Percentiles rank a stretch among this genome's conserved stretches.
These are phyloP conservation scores for Heliocidaris tuberculata DNA, from an alignment of 35 echinoderm and acorn worm genomes.

Conservation along the genomic window DNA sequence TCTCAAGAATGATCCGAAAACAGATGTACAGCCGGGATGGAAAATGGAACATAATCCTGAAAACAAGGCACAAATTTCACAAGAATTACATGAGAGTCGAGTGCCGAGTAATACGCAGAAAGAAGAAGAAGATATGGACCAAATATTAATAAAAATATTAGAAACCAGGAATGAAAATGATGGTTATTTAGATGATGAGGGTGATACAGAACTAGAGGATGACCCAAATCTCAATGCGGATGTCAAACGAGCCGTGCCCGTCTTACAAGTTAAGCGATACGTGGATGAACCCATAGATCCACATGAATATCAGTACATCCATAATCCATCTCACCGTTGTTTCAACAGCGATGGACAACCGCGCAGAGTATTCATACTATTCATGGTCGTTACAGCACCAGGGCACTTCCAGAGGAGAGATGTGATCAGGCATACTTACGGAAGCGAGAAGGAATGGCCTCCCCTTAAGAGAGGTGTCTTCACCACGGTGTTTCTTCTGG, in stretches of 20 bases:
- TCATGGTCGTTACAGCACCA: constrained; percentile 54
- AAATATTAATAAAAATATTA: not conserved
- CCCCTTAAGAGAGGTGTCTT: constrained; percentile 45
- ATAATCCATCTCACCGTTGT: not conserved
- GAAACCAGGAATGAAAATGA: not conserved
- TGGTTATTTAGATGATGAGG: not conserved
- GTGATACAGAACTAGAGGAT: not conserved
- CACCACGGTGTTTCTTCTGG: constrained; percentile 71
- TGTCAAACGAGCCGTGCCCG: not conserved
- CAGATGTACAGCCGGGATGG: not conserved
- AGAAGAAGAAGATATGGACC: not conserved
- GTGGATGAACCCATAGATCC: not conserved
- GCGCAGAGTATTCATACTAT: constrained; percentile 57
- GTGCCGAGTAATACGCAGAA: not conserved
- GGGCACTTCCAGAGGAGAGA: constrained; percentile 42
- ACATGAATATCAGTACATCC: not conserved
- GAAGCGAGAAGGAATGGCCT: constrained; percentile 22
- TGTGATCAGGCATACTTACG: constrained; percentile 57
- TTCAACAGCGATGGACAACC: not conserved
- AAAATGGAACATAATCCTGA: not conserved
- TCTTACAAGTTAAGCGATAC: not conserved
- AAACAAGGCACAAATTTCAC: not conserved
- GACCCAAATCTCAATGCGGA: not conserved
- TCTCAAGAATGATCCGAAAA: not conserved
- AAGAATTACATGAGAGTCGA: not conserved